Base-by-base conservation (phyloP, 1,140 invertebrate genomes). In the Mactra quadrangularis region DNA sequence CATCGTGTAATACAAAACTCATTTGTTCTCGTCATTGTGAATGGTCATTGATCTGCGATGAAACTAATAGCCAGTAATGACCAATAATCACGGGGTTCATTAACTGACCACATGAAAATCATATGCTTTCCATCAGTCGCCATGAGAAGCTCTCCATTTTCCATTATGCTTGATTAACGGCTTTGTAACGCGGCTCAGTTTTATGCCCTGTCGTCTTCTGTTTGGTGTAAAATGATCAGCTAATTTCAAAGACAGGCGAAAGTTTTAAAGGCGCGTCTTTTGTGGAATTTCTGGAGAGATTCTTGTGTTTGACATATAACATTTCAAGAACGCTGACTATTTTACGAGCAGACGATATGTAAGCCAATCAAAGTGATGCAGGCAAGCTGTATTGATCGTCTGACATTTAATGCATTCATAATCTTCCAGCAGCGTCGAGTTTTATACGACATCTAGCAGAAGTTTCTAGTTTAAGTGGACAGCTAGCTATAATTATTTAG, bases 41-140 rank as follows among this genome's bases (percentile, higher is more conserved):
- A 57, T 41, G 27, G 41, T 53, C 38, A 75, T 47, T 75, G 72
- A 57, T 57, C 57, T 27, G 53, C 35, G 29, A 38, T 47, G 72
- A 55, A 41, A 41, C 57, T 78, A 78, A 78, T 78, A 60, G 75
- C 17, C 75, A 64, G 50, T 78, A 78, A 78, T 78, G 75, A 38
- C 47, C 75, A 78, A 53, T 64, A 64, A 78, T 53, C 45, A 38
- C 25, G 9, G 22, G 45, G 22, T 45, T 38, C 75, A 66, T 50
- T 66, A 78, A 78, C 59, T 78, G 75, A 66, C 75, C 75, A 57
- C 72, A 75, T 57, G 72, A 57, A 75, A 60, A 75, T 66, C 75
- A 64, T 78, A 78, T 78, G 75, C 53, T 78, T 78, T 52, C 57
- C 29, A 52, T 78, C 59, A 38, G 31, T 50, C 27, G 57, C 52